A percentile compares a stretch with the other conserved stretches of the same genome.
Conservation (phyloP, 2,113 vertebrate genomes). For the Bubo blakistoni region DNA sequence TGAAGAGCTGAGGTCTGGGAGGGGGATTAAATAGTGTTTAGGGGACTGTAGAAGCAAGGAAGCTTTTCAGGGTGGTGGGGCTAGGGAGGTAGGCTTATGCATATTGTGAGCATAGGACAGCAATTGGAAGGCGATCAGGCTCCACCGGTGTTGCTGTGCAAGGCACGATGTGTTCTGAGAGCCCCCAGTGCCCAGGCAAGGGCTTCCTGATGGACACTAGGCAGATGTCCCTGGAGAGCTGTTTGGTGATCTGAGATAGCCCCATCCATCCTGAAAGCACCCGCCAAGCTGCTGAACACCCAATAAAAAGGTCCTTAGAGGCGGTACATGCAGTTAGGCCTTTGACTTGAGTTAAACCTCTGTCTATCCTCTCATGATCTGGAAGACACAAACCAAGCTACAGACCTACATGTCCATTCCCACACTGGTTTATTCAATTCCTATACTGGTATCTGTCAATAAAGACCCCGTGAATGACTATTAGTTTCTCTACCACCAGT, state of each 20-base stretch:
- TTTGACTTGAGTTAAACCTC: not conserved
- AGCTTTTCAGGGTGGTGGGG: not conserved
- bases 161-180: accelerated
- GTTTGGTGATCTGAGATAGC: not conserved
- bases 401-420: not conserved
- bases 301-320: not conserved
- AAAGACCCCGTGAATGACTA: not conserved
- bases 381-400: not conserved
- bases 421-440: not conserved
- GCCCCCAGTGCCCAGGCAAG: not conserved
- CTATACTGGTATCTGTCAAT: not conserved
- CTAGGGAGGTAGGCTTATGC: not conserved
- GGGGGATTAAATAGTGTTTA: not conserved
- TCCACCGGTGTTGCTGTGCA: not conserved
- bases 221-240: not conserved
- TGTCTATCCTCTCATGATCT: not conserved
- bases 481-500: not conserved
- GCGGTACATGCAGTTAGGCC: not conserved
- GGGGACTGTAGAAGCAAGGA: not conserved
- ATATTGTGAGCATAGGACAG: not conserved
- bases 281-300: not conserved
- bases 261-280: not conserved
- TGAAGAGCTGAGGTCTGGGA: not conserved
- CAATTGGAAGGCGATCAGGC: not conserved
- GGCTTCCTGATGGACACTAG: not conserved